Conservation (phyloP, 2,113 vertebrate species). For the Prolemur simus region DNA sequence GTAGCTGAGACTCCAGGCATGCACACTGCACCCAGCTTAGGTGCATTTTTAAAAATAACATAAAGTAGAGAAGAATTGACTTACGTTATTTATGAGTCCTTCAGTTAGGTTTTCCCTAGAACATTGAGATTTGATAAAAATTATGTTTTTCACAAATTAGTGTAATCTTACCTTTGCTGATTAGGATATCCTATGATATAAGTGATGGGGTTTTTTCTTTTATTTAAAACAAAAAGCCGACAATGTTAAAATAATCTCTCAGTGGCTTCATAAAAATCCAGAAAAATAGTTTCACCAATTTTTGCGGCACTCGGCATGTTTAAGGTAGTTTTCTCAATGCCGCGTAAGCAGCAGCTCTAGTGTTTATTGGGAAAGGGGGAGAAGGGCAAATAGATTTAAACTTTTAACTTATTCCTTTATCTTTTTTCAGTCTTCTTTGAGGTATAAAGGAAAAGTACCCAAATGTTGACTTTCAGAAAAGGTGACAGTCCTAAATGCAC, state of each 20-base stretch:
- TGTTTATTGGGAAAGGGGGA: neutral
- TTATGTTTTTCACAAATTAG: neutral
- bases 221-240: neutral
- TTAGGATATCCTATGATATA: neutral
- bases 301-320: slow-evolving; percentile 19
- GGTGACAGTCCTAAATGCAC: neutral
- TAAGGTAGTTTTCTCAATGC: neutral
- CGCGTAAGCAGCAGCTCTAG: neutral
- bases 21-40: neutral
- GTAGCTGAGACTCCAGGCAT: neutral
- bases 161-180: slow-evolving; percentile 49
- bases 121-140: slow-evolving; percentile 16
- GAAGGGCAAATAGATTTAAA: neutral
- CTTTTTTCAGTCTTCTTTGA: neutral
- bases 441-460: neutral
- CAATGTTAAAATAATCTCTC: slow-evolving; percentile 35
- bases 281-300: slow-evolving; percentile 28
- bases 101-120: neutral
- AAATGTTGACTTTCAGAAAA: slow-evolving; percentile 24
- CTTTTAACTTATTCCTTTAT: neutral
- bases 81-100: slow-evolving; percentile 6
- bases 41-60: neutral
- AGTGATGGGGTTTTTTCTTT: neutral
- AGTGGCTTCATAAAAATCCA: slow-evolving; percentile 48
- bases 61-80: slow-evolving; percentile 25